Evolutionary conservation across 2,888 invertebrate species (phyloP), one percentile per base, ranked within the genome.

Genomic region (Drosophila niveifrons): DNA sequence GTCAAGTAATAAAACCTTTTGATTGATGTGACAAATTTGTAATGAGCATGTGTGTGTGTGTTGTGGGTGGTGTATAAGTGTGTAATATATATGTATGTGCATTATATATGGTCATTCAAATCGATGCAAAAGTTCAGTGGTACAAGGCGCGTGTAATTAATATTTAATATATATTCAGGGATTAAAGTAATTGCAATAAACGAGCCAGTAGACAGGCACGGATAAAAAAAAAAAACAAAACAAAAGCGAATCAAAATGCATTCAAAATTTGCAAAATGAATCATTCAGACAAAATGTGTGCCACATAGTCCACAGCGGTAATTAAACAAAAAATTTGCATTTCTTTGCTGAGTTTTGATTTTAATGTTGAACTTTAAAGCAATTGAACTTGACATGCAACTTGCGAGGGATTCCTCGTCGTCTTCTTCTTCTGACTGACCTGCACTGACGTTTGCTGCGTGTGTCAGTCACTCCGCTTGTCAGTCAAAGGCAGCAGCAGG

Each of bases 101-200:
- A 44, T 53, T 43, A 34, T 53, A 43, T 63, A 46, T 81, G 68
- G 51, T 7, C 51, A 41, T 18, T 34, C 23, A 41, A 46, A 55
- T 48, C 48, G 56, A 43, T 31, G 47, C 48, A 29, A 80, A 84
- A 89, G 89, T 88, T 84, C 83, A 89, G 70, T 84, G 83, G 88
- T 88, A 89, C 89, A 75, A 52, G 50, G 47, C 53, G 68, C 31
- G 66, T 53, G 67, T 73, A 75, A 89, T 84, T 78, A 89, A 89
- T 88, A 76, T 57, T 74, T 72, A 65, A 75, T 76, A 70, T 72
- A 48, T 53, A 89, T 77, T 72, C 53, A 48, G 66, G 62, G 68
- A 51, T 57, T 62, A 53, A 72, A 59, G 34, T 56, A 64, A 79
- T 69, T 56, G 65, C 69, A 66, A 64, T 53, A 58, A 43, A 15